Conservation (phyloP, 2,113 vertebrate species). For the Nannospalax galili region DNA sequence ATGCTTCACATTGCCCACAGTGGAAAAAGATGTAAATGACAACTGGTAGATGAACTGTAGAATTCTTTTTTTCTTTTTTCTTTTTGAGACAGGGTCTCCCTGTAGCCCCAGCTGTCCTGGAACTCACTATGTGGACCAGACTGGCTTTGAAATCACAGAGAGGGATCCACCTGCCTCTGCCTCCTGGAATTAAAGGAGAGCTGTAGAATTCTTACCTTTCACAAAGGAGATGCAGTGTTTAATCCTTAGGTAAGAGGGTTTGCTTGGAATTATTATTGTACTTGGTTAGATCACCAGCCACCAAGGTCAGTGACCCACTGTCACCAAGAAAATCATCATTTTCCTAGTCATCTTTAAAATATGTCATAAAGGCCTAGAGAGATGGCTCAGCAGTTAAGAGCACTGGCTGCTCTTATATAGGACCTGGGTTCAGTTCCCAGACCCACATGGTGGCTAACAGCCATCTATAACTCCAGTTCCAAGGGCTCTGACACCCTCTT, state of each 20-base stretch:
- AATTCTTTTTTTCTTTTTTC: too few species aligned
- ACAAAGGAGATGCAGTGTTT: background rate
- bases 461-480: too few species aligned
- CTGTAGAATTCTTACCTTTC: background rate
- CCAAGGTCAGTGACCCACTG: background rate
- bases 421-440: background rate
- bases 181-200: background rate
- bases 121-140: too few species aligned
- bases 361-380: background rate
- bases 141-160: too few species aligned
- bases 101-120: too few species aligned
- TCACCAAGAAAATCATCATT: background rate
- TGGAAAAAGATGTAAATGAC: background rate
- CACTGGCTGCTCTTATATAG: too few species aligned
- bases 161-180: too few species aligned
- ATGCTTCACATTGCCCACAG: background rate
- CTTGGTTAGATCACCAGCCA: background rate
- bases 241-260: background rate
- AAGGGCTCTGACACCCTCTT: too few species aligned
- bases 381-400: too few species aligned
- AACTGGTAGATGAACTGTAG: background rate
- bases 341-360: constrained; percentile 31
- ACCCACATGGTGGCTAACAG: background rate
- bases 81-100: too few species aligned
- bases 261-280: constrained; percentile 23